Percentiles rank a stretch among this genome's conserved stretches.
phyloP scores from a whole-genome alignment of 30 jellyfish, hydroid and myxozoan genomes.

The Pseudorhiza aurosa region DNA sequence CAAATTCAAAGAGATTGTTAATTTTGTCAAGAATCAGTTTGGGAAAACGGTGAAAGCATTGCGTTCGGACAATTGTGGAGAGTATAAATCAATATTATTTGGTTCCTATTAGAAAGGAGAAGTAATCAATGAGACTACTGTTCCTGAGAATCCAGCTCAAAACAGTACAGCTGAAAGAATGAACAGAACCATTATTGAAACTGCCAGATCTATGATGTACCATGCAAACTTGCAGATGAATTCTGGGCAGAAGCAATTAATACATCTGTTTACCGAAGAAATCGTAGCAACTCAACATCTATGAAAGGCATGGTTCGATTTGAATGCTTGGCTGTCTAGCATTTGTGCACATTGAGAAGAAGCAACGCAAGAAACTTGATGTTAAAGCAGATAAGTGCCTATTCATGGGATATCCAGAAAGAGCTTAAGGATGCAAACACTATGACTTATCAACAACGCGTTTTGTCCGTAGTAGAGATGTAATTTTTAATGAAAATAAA shows the following conservation, averaged over 20 bases:
- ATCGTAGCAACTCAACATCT: slow-evolving; percentile 44
- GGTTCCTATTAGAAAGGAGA: slow-evolving; percentile 1
- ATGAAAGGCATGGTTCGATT: slow-evolving; percentile 21
- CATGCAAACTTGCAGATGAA: slow-evolving; percentile 32
- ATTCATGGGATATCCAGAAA: slow-evolving; percentile 47
- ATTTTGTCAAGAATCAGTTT: slow-evolving; percentile 1
- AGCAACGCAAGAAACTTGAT: slow-evolving; percentile 51
- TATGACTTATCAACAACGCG: not conserved
- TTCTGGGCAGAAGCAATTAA: slow-evolving; percentile 67
- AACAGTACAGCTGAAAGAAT: slow-evolving; percentile 49
- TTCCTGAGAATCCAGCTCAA: slow-evolving; percentile 52
- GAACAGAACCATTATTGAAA: slow-evolving; percentile 44
- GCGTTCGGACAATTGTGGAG: slow-evolving; percentile 60
- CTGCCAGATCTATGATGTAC: slow-evolving; percentile 41
- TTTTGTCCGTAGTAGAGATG: slow-evolving; percentile 52
- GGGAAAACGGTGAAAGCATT: slow-evolving; percentile 35
- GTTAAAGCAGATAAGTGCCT: slow-evolving; percentile 14
- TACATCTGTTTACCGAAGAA: slow-evolving; percentile 37
- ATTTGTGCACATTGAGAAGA: slow-evolving; percentile 26
- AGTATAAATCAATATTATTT: slow-evolving; percentile 30
- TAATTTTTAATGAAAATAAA: slow-evolving; percentile 29
- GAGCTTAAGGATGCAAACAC: slow-evolving; percentile 53
- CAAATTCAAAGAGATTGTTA: slow-evolving; percentile 21
- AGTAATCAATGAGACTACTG: slow-evolving; percentile 19
- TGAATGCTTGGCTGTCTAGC: slow-evolving; percentile 56